Evolutionary conservation across 2,888 invertebrate genomes (phyloP).

Genomic region (Gandaritis pyraliata): DNA sequence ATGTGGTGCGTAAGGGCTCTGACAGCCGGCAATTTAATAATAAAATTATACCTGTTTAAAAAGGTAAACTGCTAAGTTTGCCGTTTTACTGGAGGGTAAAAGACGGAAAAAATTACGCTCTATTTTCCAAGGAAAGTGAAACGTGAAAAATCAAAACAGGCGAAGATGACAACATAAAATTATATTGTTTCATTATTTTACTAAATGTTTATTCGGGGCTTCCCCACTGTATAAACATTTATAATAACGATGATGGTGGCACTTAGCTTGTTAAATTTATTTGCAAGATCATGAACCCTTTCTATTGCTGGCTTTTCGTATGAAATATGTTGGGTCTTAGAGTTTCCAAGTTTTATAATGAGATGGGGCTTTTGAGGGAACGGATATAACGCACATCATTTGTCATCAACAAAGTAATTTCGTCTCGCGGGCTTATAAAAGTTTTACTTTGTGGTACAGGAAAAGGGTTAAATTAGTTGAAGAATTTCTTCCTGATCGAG

Average conservation of each 20-base stretch:
- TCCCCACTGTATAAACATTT: slow-evolving; percentile 23
- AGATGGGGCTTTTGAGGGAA: slow-evolving; percentile 6
- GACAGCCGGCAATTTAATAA: slow-evolving; percentile 45
- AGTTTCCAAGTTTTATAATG: slow-evolving; percentile 19
- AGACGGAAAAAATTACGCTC: slow-evolving; percentile 39
- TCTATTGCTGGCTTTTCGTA: slow-evolving; percentile 16
- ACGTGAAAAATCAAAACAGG: slow-evolving; percentile 39
- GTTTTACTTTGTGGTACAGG: background rate
- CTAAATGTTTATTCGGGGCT: slow-evolving; percentile 18
- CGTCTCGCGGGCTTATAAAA: slow-evolving; percentile 1
- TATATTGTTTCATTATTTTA: slow-evolving; percentile 25
- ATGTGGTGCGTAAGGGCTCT: slow-evolving; percentile 6
- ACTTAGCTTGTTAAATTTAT: slow-evolving; percentile 28
- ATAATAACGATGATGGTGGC: slow-evolving; percentile 25
- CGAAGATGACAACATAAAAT: slow-evolving; percentile 18
- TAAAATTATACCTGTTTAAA: slow-evolving; percentile 42
- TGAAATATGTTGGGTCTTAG: slow-evolving; percentile 20
- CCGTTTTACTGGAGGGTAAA: slow-evolving; percentile 41
- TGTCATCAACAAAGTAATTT: slow-evolving; percentile 6
- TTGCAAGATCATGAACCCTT: slow-evolving; percentile 29
- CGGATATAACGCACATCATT: slow-evolving; percentile 2
- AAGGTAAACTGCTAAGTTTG: slow-evolving; percentile 45
- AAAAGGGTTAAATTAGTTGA: slow-evolving; percentile 23
- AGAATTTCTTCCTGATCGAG: slow-evolving; percentile 32
- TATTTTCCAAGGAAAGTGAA: slow-evolving; percentile 36